Evolutionary conservation across 2,888 invertebrate genomes (phyloP).

Genomic region (Azorinus chamasolen): DNA sequence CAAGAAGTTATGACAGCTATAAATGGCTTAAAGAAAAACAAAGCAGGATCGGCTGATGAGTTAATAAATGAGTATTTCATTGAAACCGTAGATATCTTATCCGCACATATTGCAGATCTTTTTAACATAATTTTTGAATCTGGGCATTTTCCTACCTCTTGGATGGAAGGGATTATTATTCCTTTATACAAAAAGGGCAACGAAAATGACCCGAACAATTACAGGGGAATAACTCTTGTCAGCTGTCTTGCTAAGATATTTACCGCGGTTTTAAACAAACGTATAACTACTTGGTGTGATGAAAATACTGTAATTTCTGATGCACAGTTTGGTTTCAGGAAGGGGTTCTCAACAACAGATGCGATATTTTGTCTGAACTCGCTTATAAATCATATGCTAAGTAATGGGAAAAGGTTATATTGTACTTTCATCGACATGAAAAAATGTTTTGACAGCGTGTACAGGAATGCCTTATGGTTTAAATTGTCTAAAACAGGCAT

Average conservation of each 20-base stretch:
- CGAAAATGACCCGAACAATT: constrained; percentile 30
- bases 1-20: neutral
- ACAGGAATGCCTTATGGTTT: constrained; percentile 32
- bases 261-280: constrained; percentile 30
- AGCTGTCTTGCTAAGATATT: constrained; percentile 33
- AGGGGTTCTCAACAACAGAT: constrained; percentile 28
- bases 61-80: constrained; percentile 2
- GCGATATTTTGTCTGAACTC: constrained; percentile 16
- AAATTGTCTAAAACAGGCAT: constrained; percentile 12
- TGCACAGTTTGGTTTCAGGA: constrained; percentile 49
- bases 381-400: constrained; percentile 22
- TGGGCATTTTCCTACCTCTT: constrained; percentile 12
- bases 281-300: constrained; percentile 19
- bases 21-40: neutral
- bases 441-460: constrained; percentile 19
- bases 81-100: neutral
- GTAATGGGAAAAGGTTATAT: constrained; percentile 22
- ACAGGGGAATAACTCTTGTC: constrained; percentile 42
- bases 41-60: constrained; percentile 5
- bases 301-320: constrained; percentile 26
- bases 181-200: constrained; percentile 35
- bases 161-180: constrained; percentile 30
- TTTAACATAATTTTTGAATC: constrained; percentile 31
- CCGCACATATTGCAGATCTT: constrained; percentile 1
- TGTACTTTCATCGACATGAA: constrained; percentile 31